Conservation (phyloP, 2,888 invertebrate species). For the Idaea straminata region DNA sequence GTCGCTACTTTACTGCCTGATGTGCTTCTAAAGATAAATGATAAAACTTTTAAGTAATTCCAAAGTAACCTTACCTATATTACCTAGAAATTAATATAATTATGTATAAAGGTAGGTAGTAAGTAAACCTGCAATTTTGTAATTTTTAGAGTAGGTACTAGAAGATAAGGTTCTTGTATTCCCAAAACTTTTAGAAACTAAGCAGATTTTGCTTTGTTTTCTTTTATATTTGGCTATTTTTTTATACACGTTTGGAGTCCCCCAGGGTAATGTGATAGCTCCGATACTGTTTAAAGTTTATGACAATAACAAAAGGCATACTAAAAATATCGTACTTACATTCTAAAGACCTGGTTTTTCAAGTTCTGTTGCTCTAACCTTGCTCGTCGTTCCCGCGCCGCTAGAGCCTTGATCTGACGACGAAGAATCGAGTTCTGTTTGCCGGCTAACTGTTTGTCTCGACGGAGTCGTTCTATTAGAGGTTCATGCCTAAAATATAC, state of each 20-base stretch:
- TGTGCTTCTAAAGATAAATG: constrained; percentile 49
- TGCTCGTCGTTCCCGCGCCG: constrained; percentile 64
- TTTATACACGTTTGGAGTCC: background rate
- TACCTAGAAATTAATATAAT: too few relatives aligned
- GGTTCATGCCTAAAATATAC: constrained; percentile 63
- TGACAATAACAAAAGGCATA: background rate
- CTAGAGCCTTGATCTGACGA: constrained; percentile 69
- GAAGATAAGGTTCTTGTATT: too few relatives aligned
- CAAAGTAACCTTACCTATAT: too few relatives aligned
- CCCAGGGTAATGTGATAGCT: background rate
- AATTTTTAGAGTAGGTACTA: too few relatives aligned
- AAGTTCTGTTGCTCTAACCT: constrained; percentile 72
- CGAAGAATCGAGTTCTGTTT: constrained; percentile 71
- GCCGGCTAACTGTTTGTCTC: constrained; percentile 64
- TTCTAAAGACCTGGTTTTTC: constrained; percentile 70
- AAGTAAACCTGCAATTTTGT: too few relatives aligned
- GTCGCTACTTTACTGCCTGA: constrained; percentile 61
- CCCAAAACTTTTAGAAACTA: too few relatives aligned
- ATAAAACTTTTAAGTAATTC: too few relatives aligned
- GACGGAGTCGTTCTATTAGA: constrained; percentile 65
- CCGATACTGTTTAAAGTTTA: background rate
- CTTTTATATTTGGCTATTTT: too few relatives aligned
- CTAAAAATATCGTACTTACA: constrained; percentile 40
- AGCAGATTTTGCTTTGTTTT: too few relatives aligned
- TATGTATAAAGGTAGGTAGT: too few relatives aligned